Evolutionary conservation across 23 tunicate species (phyloP).

Genomic region (Oikopleura dioica): DNA sequence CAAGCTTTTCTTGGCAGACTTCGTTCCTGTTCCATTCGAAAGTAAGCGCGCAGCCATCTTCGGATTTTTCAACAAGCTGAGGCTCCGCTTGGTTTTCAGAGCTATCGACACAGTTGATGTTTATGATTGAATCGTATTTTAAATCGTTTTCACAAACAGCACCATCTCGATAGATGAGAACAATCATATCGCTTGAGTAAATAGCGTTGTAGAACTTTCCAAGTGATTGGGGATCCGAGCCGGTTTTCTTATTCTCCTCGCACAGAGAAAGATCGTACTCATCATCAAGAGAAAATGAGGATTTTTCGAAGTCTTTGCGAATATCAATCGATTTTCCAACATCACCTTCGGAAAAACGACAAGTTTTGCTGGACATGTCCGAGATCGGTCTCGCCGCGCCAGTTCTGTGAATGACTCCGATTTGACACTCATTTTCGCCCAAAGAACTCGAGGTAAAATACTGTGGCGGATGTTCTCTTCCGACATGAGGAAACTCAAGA

Average conservation of each 20-base stretch:
- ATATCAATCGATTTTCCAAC: no score
- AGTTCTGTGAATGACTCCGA: neutral
- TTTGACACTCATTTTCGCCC: neutral
- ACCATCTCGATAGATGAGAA: no score
- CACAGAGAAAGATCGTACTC: no score
- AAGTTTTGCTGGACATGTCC: no score
- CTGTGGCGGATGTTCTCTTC: neutral
- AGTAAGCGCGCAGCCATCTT: neutral
- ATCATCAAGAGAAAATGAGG: no score
- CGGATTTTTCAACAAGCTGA: neutral
- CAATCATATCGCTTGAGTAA: no score
- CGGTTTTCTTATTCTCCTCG: no score
- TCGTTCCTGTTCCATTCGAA: neutral
- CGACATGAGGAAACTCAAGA: neutral
- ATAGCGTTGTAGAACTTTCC: no score
- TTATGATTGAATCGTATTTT: conserved; percentile 4
- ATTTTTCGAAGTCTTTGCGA: no score
- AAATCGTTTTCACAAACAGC: no score
- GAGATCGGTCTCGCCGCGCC: neutral
- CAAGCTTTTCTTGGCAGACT: neutral
- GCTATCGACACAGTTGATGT: neutral
- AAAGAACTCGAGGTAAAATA: neutral
- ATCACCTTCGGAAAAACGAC: no score
- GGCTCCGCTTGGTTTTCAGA: neutral
- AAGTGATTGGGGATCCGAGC: no score